Evolutionary conservation across 2,888 invertebrate genomes (phyloP), one percentile per base, ranked within the genome.

Genomic region (Orthosia incerta): DNA sequence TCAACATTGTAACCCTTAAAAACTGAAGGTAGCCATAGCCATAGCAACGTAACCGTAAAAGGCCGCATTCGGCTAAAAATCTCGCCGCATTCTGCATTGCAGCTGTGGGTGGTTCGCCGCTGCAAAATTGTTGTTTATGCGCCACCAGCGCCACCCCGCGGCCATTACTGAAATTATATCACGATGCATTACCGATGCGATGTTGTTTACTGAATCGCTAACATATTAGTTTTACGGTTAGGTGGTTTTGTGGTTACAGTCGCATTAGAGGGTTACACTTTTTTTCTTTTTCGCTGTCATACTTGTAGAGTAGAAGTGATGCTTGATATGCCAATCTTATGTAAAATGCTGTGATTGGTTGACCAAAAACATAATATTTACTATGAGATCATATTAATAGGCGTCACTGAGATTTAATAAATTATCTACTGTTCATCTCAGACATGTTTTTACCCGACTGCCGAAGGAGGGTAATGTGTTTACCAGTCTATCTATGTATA

Each of bases 71-170:
- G 75, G 79, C 69, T 76, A 80, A 85, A 85, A 87, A 87, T 85
- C 79, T 71, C 80, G 74, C 73, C 87, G 87, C 80, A 87, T 72
- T 82, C 86, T 86, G 85, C 80, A 83, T 82, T 87, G 86, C 86
- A 86, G 86, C 77, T 81, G 79, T 77, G 76, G 78, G 80, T 71
- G 80, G 83, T 74, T 73, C 70, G 74, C 68, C 78, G 75, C 78
- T 83, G 87, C 87, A 85, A 89, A 91, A 90, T 88, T 88, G 89
- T 90, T 90, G 87, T 91, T 91, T 90, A 89, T 89, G 82, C 84
- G 82, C 77, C 59, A 80, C 82, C 84, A 88, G 79, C 83, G 83
- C 76, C 59, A 75, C 83, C 86, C 82, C 71, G 77, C 80, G 79
- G 69, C 78, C 75, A 76, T 85, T 87, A 85, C 77, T 76, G 80